Base-by-base conservation (phyloP, 1,140 invertebrate genomes). In the Zaprionus gabonicus region DNA sequence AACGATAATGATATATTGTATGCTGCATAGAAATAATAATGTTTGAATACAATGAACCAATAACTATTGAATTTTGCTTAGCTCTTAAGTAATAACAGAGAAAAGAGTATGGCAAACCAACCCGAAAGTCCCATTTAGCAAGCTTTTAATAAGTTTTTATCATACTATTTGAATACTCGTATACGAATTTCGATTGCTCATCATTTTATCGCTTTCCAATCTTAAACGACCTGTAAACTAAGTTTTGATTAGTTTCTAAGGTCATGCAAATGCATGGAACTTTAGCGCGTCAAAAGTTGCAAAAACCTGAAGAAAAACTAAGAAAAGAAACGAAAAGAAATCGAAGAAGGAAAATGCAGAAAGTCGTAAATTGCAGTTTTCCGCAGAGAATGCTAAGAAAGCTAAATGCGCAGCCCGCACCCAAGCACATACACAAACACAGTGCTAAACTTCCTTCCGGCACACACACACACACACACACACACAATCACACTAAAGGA, bases 311-410 rank as follows among this genome's bases (percentile, higher is more conserved):
- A 59, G 34, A 13, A 49, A 49, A 46, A 65, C 25, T 27, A 63
- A 41, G 6, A 46, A 59, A 31, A 36, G 12, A 3, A 41, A 62
- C 17, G 41, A 55, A 55, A 62, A 44, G 68, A 71, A 76, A 75
- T 70, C 55, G 27, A 58, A 59, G 27, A 58, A 59, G 65, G 41
- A 69, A 59, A 71, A 72, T 34, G 27, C 41, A 15, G 38, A 68
- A 73, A 69, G 72, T 71, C 38, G 44, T 58, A 80, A 87, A 78
- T 65, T 77, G 67, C 76, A 78, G 66, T 60, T 71, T 78, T 75
- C 64, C 69, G 59, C 58, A 78, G 63, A 81, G 69, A 82, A 76
- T 81, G 81, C 77, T 27, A 66, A 75, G 66, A 49, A 51, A 59
- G 49, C 76, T 44, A 44, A 82, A 77, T 77, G 65, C 49, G 62